Conservation (phyloP, 2,888 invertebrate genomes). For the Heliconius aoede region DNA sequence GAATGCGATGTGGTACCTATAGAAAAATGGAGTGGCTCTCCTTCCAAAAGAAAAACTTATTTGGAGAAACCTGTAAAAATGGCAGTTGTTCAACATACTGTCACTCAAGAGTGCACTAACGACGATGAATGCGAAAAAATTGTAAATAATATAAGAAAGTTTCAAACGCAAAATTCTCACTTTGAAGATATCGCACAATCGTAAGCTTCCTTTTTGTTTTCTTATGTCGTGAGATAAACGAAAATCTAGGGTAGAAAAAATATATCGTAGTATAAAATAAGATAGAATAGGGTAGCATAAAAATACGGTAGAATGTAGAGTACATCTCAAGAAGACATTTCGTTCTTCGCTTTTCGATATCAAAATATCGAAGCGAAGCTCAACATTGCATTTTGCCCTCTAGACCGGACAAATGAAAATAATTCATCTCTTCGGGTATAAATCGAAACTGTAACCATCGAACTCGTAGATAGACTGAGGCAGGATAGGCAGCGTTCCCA, state of each 20-base stretch:
- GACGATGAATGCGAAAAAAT: slow-evolving; percentile 68
- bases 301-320: too few relatives aligned
- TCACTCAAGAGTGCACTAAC: slow-evolving; percentile 72
- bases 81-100: slow-evolving; percentile 84
- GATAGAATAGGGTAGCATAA: too few relatives aligned
- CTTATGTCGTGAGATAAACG: too few relatives aligned
- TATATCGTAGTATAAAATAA: too few relatives aligned
- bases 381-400: too few relatives aligned
- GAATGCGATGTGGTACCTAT: slow-evolving; percentile 60
- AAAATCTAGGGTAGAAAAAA: too few relatives aligned
- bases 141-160: slow-evolving; percentile 74
- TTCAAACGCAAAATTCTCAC: slow-evolving; percentile 75
- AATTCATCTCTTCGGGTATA: too few relatives aligned
- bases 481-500: too few relatives aligned
- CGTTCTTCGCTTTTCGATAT: neutral
- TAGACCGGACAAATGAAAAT: too few relatives aligned
- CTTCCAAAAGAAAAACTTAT: slow-evolving; percentile 50
- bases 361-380: neutral
- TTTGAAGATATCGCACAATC: slow-evolving; percentile 85
- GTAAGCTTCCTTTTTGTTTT: slow-evolving; percentile 64
- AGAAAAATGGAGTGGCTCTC: slow-evolving; percentile 57
- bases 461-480: too few relatives aligned
- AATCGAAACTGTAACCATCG: too few relatives aligned
- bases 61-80: slow-evolving; percentile 72
- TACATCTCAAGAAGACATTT: neutral